A percentile compares a stretch with the other conserved stretches of the same genome.
Evolutionary conservation across 2,888 invertebrate species (phyloP).

Genomic region (Epiblema foenella): DNA sequence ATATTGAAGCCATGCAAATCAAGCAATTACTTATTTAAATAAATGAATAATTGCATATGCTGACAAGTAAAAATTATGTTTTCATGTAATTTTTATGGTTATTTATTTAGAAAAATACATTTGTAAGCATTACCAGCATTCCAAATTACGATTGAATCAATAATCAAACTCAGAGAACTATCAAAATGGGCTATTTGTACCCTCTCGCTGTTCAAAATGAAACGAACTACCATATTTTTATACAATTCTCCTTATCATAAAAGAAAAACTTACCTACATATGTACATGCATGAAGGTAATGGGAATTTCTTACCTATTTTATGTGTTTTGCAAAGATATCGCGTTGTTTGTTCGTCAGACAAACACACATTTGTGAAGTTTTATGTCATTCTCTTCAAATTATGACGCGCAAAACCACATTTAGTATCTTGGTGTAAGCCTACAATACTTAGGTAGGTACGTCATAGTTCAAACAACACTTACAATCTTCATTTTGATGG

Average conservation of each 20-base stretch:
- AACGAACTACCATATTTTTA: not conserved
- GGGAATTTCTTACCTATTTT: not conserved
- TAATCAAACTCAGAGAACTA: too few species aligned
- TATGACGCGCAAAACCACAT: slow-evolving; percentile 15
- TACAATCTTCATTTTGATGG: too few species aligned
- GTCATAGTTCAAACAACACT: too few species aligned
- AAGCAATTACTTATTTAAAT: too few species aligned
- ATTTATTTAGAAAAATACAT: too few species aligned
- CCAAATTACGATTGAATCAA: too few species aligned
- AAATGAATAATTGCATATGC: too few species aligned
- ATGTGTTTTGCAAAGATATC: not conserved
- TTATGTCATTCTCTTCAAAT: slow-evolving; percentile 34
- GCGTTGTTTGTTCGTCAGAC: slow-evolving; percentile 31
- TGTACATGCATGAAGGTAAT: not conserved
- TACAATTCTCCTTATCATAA: not conserved
- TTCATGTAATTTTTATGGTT: too few species aligned
- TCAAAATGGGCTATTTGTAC: not conserved
- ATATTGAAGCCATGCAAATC: too few species aligned
- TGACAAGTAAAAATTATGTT: too few species aligned
- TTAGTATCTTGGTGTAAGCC: not conserved
- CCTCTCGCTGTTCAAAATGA: not conserved
- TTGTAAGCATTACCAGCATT: too few species aligned
- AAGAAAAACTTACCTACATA: not conserved
- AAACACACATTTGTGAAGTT: slow-evolving; percentile 33
- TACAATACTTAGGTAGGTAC: not conserved